These are phyloP conservation scores for Palythoa caribaeorum DNA, from an alignment of 92 coral and sea anemone species.

Conservation along the genomic window DNA sequence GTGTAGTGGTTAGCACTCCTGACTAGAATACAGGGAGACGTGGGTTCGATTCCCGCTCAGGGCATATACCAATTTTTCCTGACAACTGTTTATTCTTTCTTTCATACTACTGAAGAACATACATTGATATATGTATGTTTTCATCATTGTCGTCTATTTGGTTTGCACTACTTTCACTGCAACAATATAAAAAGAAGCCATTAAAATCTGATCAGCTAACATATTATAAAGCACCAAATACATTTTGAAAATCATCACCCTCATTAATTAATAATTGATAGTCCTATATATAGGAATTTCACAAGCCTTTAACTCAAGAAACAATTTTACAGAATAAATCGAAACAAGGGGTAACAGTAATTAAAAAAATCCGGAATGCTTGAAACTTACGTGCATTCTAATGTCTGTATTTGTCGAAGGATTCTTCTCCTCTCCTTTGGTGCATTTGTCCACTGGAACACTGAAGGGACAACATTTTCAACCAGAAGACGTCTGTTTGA, in stretches of 20 bases:
- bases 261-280: slow-evolving; percentile 13
- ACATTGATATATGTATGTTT: neutral
- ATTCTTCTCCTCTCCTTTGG: slow-evolving; percentile 42
- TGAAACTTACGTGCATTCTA: slow-evolving; percentile 17
- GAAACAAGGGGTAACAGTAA: slow-evolving; percentile 15
- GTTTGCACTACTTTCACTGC: slow-evolving; percentile 18
- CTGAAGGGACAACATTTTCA: slow-evolving; percentile 41
- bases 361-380: slow-evolving; percentile 10
- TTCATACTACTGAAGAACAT: too few species aligned
- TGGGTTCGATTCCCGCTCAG: too few species aligned
- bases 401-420: slow-evolving; percentile 10
- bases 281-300: slow-evolving; percentile 6
- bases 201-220: slow-evolving; percentile 3
- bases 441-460: slow-evolving; percentile 52
- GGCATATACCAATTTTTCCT: too few species aligned
- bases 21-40: too few species aligned
- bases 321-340: slow-evolving; percentile 14
- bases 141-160: slow-evolving; percentile 25
- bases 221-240: slow-evolving; percentile 7
- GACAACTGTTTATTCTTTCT: too few species aligned
- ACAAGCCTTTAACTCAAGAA: slow-evolving; percentile 11
- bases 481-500: slow-evolving; percentile 7
- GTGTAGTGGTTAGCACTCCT: too few species aligned
- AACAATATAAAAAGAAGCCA: slow-evolving; percentile 9
- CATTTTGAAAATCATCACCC: slow-evolving; percentile 10